Evolutionary conservation across 2,797 vertebrate genomes (phyloP).

Genomic region (Delichon dasypus): DNA sequence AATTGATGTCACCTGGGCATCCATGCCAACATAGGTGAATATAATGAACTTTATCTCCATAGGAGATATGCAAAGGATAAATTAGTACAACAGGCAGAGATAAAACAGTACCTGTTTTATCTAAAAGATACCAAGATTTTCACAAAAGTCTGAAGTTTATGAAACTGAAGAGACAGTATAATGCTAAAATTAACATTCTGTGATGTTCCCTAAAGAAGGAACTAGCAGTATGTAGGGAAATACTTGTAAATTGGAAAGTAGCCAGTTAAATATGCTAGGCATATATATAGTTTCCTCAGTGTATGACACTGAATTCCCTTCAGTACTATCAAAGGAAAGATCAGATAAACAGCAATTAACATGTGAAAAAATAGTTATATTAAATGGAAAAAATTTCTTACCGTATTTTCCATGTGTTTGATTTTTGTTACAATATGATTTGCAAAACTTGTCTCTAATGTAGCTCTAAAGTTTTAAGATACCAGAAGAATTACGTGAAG

Average conservation of each 20-base stretch:
- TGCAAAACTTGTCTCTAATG: neutral
- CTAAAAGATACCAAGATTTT: neutral
- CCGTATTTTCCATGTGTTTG: neutral
- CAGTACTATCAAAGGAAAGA: neutral
- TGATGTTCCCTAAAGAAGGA: neutral
- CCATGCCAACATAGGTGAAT: neutral
- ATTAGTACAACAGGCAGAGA: neutral
- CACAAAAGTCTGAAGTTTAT: neutral
- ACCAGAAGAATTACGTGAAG: neutral
- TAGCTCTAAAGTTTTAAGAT: neutral
- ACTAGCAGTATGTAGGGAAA: neutral
- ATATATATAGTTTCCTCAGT: neutral
- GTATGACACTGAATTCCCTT: neutral
- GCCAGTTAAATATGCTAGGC: neutral
- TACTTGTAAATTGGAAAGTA: neutral
- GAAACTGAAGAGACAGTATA: neutral
- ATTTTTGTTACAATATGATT: neutral
- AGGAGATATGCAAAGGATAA: neutral
- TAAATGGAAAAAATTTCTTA: neutral
- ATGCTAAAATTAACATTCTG: neutral
- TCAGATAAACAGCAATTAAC: neutral
- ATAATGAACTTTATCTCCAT: neutral
- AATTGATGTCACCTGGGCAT: neutral
- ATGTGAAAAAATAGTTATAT: neutral
- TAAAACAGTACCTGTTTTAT: neutral